Base-by-base conservation (phyloP, 2,113 vertebrate species). In the Genyomyrus donnyi region DNA sequence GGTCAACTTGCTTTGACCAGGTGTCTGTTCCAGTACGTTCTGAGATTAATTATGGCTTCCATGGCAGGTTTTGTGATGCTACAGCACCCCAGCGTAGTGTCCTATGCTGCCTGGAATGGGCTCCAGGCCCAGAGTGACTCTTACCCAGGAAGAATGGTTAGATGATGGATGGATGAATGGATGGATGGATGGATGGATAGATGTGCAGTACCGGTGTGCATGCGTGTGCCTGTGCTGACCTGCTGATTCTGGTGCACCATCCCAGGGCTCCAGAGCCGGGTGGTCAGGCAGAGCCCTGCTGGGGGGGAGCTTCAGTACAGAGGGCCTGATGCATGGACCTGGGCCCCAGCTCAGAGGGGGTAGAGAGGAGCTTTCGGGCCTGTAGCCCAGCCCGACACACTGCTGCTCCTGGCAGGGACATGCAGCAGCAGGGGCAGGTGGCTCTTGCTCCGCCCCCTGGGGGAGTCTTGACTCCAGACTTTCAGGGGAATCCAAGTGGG, bases 231-330 rank as follows among this genome's bases (percentile, higher is more conserved):
- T 48, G n/a, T 9, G 66, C 94, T 94, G 92, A 96, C 95, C 93
- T 90, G 91, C 62, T 91, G 93, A 93, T 88, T 95, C 95, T 90
- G 92, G 88, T 49, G 92, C 91, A 46, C 89, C 70, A 56, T 95
- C 94, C 94, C 95, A 95, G 91, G 92, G 89, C 31, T 94, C 94
- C 89, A 91, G 89, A 85, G 91, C 89, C 80, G 93, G 92, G 56
- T 94, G 90, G 50, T 96, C 95, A 21, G 93, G 24, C 84, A 90
- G 85, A 53, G 92, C 52, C 48, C 93, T 92, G 53, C 93, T 93
- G 5, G 93, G 89, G 27, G 94, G 93, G 93, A 95, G 95, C 88
- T 93, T 95, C 88, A 96, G 91, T 84, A 94, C 94, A 80, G 94
- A 95, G 31, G 94, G 95, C 83, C 94, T 94, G 66, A 93, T 92